A percentile compares a stretch with the other conserved stretches of the same genome.
Evolutionary conservation across 2,888 invertebrate genomes (phyloP).

Genomic region (Diachrysia chrysitis): DNA sequence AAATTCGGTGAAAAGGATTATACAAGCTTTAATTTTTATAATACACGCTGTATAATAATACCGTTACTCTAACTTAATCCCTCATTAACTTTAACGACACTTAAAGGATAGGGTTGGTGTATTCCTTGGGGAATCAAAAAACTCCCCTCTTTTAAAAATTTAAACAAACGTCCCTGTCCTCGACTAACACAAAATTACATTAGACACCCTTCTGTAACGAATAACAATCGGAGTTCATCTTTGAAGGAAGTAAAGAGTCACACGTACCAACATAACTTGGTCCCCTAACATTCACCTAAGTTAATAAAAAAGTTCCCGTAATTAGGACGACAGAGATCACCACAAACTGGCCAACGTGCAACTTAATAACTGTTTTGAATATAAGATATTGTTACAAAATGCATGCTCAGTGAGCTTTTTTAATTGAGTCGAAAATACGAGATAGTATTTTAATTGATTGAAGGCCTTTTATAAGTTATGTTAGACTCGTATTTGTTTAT

Average conservation of each 20-base stretch:
- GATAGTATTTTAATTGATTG: not conserved
- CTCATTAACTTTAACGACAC: conserved; percentile 8
- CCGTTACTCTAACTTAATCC: conserved; percentile 8
- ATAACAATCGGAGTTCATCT: conserved; percentile 59
- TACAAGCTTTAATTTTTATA: not conserved
- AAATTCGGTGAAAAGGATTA: too few species aligned
- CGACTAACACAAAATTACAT: conserved; percentile 21
- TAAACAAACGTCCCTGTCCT: conserved; percentile 45
- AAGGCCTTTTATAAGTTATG: not conserved
- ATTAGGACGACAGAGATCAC: conserved; percentile 38
- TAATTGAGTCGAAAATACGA: conserved; percentile 33
- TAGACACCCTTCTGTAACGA: conserved; percentile 56
- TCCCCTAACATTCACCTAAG: conserved; percentile 34
- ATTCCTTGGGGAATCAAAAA: conserved; percentile 11
- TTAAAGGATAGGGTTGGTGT: conserved; percentile 1
- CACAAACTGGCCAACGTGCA: conserved; percentile 39
- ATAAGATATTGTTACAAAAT: conserved; percentile 59
- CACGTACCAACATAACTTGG: conserved; percentile 52
- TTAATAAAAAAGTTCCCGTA: conserved; percentile 18
- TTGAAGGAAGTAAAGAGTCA: conserved; percentile 62
- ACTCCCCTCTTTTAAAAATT: conserved; percentile 31
- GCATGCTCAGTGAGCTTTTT: conserved; percentile 51
- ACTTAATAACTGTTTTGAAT: conserved; percentile 53
- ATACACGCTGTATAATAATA: conserved; percentile 12
- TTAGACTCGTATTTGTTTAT: too few species aligned